Evolutionary conservation across 1,140 invertebrate genomes (phyloP), one percentile per base, ranked within the genome.

Genomic region (Gonioctena quinquepunctata): DNA sequence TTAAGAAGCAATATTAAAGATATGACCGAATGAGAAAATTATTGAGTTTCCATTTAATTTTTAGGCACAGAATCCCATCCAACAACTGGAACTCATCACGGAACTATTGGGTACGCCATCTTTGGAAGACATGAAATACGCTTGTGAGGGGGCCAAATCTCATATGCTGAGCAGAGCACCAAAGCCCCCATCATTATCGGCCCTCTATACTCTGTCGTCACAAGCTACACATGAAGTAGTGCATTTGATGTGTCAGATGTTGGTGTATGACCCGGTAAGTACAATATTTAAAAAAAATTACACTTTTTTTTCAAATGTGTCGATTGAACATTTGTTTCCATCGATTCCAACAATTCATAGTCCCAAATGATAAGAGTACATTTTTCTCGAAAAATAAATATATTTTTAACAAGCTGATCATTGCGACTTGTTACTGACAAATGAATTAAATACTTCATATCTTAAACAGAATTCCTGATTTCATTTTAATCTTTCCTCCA

Each of bases 211-310:
- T 56, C 88, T 98, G 21, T 94, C 93, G 65, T 91, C 90, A 76
- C 94, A 98, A 82, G 96, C 96, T 71, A 98, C 95, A 59, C 96
- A 96, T 79, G 97, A 99, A 87, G 97, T 97, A 64, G 95, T 99
- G 64, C 96, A 99, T 87, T 88, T 99, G 76, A 88, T 98, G n/a
- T 96, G 93, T 82, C 94, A 97, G 87, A 98, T 99, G 96, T 89
- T 99, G 49, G 93, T 96, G 62, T 98, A 99, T 85, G 96, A 99
- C 89, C 96, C 97, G 56, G 95, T 96, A 87, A 92, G 90, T 89
- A 71, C 2, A 42, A 42, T n/a, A n/a, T n/a, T n/a, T n/a, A n/a
- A n/a, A n/a, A n/a, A n/a, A n/a, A n/a, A n/a, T n/a, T n/a, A n/a
- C n/a, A n/a, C n/a, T n/a, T 63, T n/a, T 16, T 16, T 7, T 19